Percentiles rank a stretch among this genome's conserved stretches.
These are phyloP conservation scores for Drosophila littoralis DNA, from an alignment of 1,140 invertebrate genomes.

Conservation along the genomic window DNA sequence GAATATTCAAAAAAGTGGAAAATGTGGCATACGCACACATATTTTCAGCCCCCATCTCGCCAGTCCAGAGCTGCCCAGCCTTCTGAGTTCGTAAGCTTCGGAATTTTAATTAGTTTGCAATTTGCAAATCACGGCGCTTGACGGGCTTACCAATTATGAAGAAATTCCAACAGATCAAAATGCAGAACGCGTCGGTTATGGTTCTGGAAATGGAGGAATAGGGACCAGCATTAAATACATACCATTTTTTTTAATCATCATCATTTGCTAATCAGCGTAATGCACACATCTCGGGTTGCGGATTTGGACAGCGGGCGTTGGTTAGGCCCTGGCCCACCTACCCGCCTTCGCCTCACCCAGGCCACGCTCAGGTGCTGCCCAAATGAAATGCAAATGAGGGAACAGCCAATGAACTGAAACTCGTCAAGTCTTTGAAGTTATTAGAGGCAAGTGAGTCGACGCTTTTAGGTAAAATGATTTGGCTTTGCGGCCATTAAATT, in stretches of 20 bases:
- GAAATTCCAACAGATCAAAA: conserved; percentile 65
- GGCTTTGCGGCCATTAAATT: conserved; percentile 28
- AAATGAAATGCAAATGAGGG: conserved; percentile 58
- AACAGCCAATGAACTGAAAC: conserved; percentile 34
- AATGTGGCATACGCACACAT: conserved; percentile 18
- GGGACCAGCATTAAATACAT: conserved; percentile 10
- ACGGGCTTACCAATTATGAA: conserved; percentile 68
- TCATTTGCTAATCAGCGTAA: conserved; percentile 63
- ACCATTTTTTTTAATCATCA: conserved; percentile 66
- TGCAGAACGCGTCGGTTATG: conserved; percentile 27
- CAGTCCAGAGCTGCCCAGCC: not conserved
- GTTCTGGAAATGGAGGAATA: not conserved
- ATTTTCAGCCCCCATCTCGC: not conserved
- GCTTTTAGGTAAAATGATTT: conserved; percentile 37
- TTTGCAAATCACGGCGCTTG: conserved; percentile 69
- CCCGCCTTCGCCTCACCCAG: too few species aligned
- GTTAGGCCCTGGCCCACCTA: not conserved
- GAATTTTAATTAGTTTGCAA: conserved; percentile 70
- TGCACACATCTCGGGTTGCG: not conserved
- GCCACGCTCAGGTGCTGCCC: conserved; percentile 4
- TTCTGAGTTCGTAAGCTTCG: not conserved
- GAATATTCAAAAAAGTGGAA: conserved; percentile 35
- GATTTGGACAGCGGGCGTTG: not conserved
- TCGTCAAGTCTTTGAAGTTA: conserved; percentile 51
- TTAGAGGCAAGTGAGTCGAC: conserved; percentile 59